Evolutionary conservation across 2,888 invertebrate species (phyloP).

Genomic region (Cataglyphis altisquamis): DNA sequence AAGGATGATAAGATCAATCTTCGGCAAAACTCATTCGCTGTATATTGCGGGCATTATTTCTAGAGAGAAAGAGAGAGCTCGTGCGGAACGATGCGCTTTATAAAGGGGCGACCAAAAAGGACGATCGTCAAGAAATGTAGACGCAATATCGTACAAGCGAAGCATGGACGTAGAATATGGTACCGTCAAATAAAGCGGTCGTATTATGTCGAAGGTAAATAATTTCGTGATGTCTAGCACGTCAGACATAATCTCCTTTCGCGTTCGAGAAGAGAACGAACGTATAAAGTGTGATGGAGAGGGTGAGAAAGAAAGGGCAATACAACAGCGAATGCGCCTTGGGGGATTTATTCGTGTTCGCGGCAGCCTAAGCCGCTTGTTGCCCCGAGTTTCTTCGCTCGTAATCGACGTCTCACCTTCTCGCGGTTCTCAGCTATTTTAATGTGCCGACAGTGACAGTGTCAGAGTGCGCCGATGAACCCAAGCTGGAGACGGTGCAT

Average conservation of each 20-base stretch:
- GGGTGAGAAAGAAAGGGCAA: neutral
- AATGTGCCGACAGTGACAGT: slow-evolving; percentile 36
- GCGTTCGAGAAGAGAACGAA: slow-evolving; percentile 28
- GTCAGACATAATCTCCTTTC: slow-evolving; percentile 50
- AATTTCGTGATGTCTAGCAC: slow-evolving; percentile 50
- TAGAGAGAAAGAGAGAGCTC: neutral
- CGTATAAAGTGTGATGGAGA: slow-evolving; percentile 5
- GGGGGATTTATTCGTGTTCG: slow-evolving; percentile 40
- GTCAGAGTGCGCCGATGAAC: neutral
- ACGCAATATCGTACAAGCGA: slow-evolving; percentile 37
- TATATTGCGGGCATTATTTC: slow-evolving; percentile 48
- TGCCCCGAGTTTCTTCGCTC: slow-evolving; percentile 40
- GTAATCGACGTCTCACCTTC: slow-evolving; percentile 44
- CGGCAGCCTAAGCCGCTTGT: slow-evolving; percentile 35
- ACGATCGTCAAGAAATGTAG: slow-evolving; percentile 51
- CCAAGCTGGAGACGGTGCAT: neutral
- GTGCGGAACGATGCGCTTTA: slow-evolving; percentile 52
- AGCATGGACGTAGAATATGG: slow-evolving; percentile 31
- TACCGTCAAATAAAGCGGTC: slow-evolving; percentile 61
- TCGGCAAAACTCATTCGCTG: slow-evolving; percentile 35
- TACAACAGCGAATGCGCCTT: neutral
- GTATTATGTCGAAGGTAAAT: slow-evolving; percentile 56
- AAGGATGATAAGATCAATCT: slow-evolving; percentile 27
- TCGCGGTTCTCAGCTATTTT: slow-evolving; percentile 35
- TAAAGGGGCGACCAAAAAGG: slow-evolving; percentile 28